Base-by-base conservation (phyloP, 2,888 invertebrate genomes). In the Leptothorax acervorum region DNA sequence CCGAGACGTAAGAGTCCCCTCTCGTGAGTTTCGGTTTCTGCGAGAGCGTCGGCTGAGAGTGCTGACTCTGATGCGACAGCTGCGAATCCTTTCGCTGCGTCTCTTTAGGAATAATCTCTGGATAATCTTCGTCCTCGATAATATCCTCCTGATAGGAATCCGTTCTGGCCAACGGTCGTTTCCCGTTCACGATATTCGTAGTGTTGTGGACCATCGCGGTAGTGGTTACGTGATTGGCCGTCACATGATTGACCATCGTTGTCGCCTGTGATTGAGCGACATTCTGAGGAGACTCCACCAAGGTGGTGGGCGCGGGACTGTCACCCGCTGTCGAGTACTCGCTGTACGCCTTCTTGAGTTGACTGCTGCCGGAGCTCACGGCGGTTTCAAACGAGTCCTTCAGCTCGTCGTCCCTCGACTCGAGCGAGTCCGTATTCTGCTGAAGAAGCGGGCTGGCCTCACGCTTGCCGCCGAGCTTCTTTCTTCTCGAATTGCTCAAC, bases 331-430 rank as follows among this genome's bases (percentile, higher is more conserved):
- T 92, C 11, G 94, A 93, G 45, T 94, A 94, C 28, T 94, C 94
- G 86, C 88, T 92, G 84, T 91, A 92, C 5, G 89, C 92, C 84
- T 93, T 93, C 51, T 89, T 91, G 28, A 89, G 92, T 73, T 95
- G 95, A 55, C 93, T 93, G 87, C 95, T 95, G 65, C 92, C 91
- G 78, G 95, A 92, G 90, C 93, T 96, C 63, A 95, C 94, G 1
- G 95, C 96, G 23, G 96, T 96, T 85, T 96, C 96, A 90, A 96
- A 96, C 0, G 96, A 96, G 87, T 96, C 96, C 88, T 95, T 95
- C 74, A 95, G 90, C 79, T 96, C 96, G 88, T 96, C 96, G 85
- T 96, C 96, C 28, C 95, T 94, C 0, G 96, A 96, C 91, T 96
- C 96, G 81, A 96, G 92, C 42, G 96, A 96, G 89, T 96, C 96